phyloP scores from a whole-genome alignment of 2,113 vertebrate genomes.

The Neoarius graeffei region DNA sequence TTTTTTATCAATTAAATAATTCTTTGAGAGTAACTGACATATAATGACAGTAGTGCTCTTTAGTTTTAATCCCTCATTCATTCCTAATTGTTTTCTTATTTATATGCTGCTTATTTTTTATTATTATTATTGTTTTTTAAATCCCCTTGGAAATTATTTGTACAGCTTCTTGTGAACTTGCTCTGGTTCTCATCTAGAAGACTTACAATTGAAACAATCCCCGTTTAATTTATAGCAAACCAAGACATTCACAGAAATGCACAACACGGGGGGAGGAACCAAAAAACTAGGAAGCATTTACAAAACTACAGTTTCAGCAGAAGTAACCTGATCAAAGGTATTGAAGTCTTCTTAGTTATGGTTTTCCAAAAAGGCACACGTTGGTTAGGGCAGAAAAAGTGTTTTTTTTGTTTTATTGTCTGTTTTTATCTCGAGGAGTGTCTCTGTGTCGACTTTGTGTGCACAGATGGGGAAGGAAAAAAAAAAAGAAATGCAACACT shows the following conservation, averaged over 20 bases:
- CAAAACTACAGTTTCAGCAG: slow-evolving; percentile 77
- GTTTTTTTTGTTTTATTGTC: slow-evolving; percentile 47
- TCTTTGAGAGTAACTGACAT: slow-evolving; percentile 53
- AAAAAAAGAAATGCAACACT: slow-evolving; percentile 1
- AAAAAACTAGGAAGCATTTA: slow-evolving; percentile 59
- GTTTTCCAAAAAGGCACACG: slow-evolving; percentile 83
- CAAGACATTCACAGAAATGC: slow-evolving; percentile 61
- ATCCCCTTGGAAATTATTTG: slow-evolving; percentile 15
- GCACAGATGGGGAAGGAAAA: neutral
- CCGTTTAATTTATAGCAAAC: slow-evolving; percentile 17
- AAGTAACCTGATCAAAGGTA: slow-evolving; percentile 75
- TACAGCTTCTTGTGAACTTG: slow-evolving; percentile 17
- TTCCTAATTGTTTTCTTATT: neutral
- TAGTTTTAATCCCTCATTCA: neutral
- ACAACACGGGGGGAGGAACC: slow-evolving; percentile 59
- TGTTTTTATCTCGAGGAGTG: slow-evolving; percentile 63
- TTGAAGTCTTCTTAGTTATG: slow-evolving; percentile 78
- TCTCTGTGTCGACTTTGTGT: slow-evolving; percentile 66
- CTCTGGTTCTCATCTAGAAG: slow-evolving; percentile 49
- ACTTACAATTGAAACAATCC: slow-evolving; percentile 45
- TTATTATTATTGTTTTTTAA: neutral
- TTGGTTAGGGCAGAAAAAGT: slow-evolving; percentile 82
- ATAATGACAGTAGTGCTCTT: neutral
- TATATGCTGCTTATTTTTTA: neutral
- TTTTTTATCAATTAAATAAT: slow-evolving; percentile 54